Percentiles rank a stretch among this genome's conserved stretches.
Evolutionary conservation across 2,888 invertebrate species (phyloP).

Genomic region (Melipona bicolor): DNA sequence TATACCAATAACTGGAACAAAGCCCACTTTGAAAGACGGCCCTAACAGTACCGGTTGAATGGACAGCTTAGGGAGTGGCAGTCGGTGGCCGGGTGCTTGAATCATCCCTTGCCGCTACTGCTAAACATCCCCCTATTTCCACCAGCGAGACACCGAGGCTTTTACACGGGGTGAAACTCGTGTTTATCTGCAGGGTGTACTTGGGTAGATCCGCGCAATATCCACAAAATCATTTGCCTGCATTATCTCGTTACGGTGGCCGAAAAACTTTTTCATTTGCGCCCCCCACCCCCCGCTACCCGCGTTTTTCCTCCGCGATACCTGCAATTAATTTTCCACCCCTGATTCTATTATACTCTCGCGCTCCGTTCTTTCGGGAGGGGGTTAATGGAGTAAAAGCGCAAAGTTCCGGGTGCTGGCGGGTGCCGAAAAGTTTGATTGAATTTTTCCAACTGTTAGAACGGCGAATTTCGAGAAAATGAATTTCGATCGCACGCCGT

Average conservation of each 20-base stretch:
- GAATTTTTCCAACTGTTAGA: neutral
- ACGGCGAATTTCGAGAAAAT: too few relatives aligned
- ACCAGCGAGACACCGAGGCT: constrained; percentile 31
- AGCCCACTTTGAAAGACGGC: constrained; percentile 57
- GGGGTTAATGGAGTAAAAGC: neutral
- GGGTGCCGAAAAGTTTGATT: neutral
- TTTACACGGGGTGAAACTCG: constrained; percentile 56
- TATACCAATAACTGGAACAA: constrained; percentile 63
- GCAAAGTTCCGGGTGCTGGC: neutral
- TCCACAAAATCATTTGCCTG: constrained; percentile 59
- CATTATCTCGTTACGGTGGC: constrained; percentile 43
- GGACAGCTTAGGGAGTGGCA: constrained; percentile 61
- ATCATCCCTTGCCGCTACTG: constrained; percentile 60
- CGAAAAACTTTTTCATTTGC: constrained; percentile 33
- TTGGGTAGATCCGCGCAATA: constrained; percentile 49
- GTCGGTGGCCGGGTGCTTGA: constrained; percentile 63
- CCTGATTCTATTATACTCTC: neutral
- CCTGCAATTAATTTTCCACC: constrained; percentile 3
- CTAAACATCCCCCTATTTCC: constrained; percentile 64
- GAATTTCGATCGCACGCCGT: too few relatives aligned
- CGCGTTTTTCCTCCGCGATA: neutral
- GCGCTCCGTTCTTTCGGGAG: neutral
- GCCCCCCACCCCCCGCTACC: too few relatives aligned
- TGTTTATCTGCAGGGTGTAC: constrained; percentile 58
- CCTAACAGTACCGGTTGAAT: constrained; percentile 57